Conservation (phyloP, 2,113 vertebrate genomes). For the Bolborhynchus lineola region DNA sequence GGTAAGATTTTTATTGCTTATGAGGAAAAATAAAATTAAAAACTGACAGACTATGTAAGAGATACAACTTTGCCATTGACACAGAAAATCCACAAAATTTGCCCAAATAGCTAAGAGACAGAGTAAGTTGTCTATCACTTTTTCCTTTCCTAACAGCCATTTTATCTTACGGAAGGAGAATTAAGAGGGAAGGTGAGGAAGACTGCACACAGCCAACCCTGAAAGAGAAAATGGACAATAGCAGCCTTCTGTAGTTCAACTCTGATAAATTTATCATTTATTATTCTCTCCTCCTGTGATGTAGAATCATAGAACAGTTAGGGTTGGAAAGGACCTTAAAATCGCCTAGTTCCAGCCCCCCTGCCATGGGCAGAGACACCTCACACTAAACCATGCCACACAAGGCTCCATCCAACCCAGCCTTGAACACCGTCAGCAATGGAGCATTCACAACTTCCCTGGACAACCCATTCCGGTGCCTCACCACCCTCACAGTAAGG, state of each 20-base stretch:
- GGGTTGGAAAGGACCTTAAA: too few relatives aligned
- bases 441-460: too few relatives aligned
- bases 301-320: neutral
- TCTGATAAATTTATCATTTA: neutral
- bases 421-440: too few relatives aligned
- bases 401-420: too few relatives aligned
- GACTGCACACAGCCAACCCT: neutral
- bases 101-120: neutral
- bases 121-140: neutral
- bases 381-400: too few relatives aligned
- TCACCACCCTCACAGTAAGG: too few relatives aligned
- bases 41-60: neutral
- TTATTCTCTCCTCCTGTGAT: neutral
- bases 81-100: neutral
- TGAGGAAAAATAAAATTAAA: neutral
- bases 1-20: neutral
- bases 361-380: too few relatives aligned
- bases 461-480: too few relatives aligned
- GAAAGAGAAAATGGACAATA: neutral
- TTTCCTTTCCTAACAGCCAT: neutral
- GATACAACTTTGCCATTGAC: neutral
- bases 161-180: neutral
- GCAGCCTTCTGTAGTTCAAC: neutral
- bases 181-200: neutral
- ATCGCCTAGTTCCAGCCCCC: too few relatives aligned